Conservation (phyloP, 2,113 vertebrate genomes). For the Trogon surrucura region DNA sequence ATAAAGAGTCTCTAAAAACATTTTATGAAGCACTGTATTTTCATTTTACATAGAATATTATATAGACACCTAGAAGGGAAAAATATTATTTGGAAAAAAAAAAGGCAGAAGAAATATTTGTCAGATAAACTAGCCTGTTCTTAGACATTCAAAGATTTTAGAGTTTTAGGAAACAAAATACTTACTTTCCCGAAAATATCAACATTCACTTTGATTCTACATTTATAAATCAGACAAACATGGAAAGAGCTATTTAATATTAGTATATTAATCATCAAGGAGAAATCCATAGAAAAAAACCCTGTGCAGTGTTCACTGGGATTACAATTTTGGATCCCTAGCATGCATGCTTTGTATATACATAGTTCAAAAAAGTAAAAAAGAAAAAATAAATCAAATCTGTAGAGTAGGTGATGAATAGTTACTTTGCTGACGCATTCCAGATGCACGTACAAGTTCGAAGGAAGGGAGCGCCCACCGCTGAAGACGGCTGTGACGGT, state of each 20-base stretch:
- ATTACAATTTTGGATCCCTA: not conserved
- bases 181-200: not conserved
- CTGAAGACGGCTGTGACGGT: not conserved
- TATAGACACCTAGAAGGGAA: not conserved
- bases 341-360: not conserved
- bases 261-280: not conserved
- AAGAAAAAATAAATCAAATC: not conserved
- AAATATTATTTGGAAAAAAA: not conserved
- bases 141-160: not conserved
- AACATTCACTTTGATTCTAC: not conserved
- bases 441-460: not conserved
- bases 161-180: not conserved
- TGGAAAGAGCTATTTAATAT: not conserved
- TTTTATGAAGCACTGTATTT: not conserved
- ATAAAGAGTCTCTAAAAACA: not conserved
- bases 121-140: not conserved
- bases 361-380: not conserved
- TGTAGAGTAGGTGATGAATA: not conserved
- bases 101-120: not conserved
- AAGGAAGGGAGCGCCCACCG: rapidly evolving
- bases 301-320: not conserved
- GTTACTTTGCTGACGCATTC: not conserved
- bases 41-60: not conserved
- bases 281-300: rapidly evolving
- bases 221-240: not conserved